Base-by-base conservation (phyloP, 1,140 invertebrate species). In the Watersipora subatra region DNA sequence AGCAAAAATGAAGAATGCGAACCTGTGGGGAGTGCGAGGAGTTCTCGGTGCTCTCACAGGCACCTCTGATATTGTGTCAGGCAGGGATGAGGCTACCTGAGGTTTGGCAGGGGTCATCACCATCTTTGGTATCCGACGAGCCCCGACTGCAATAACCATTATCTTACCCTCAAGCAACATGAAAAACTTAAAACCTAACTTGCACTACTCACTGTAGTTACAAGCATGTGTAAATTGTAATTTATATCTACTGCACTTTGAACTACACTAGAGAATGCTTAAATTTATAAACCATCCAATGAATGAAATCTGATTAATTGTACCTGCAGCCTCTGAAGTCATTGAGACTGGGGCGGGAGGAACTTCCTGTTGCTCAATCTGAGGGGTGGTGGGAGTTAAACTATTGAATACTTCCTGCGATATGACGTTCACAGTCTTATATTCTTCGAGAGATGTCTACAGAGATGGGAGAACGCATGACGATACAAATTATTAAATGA, bases 401-500 rank as follows among this genome's bases (percentile, higher is more conserved):
- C 88, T 90, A 68, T 92, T 87, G 80, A 92, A 93, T 76, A 87
- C 87, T 76, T 91, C 90, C 73, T 90, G 88, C 66, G 85, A 88
- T 68, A 95, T 90, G n/a, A 94, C 78, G 69, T 88, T 92, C n/a
- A 95, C 87, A 1, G 90, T 92, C 72, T 89, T 89, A 78, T 90
- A 91, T 69, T 86, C 69, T 24, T 62, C 29, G 22, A 22, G 30
- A 12, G 57, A 63, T 7, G 34, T 46, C n/a, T 7, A 46, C 7
- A 46, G n/a, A n/a, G n/a, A n/a, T n/a, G n/a, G n/a, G n/a, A n/a
- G n/a, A n/a, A n/a, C n/a, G n/a, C n/a, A n/a, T n/a, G n/a, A n/a
- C n/a, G n/a, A n/a, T n/a, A n/a, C n/a, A n/a, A n/a, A n/a, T n/a
- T n/a, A n/a, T n/a, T n/a, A n/a, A n/a, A n/a, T n/a, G n/a, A n/a